A percentile compares a stretch with the other conserved stretches of the same genome.
These are phyloP conservation scores for Cotesia vestalis DNA, from an alignment of 1,140 invertebrate genomes.

Conservation along the genomic window DNA sequence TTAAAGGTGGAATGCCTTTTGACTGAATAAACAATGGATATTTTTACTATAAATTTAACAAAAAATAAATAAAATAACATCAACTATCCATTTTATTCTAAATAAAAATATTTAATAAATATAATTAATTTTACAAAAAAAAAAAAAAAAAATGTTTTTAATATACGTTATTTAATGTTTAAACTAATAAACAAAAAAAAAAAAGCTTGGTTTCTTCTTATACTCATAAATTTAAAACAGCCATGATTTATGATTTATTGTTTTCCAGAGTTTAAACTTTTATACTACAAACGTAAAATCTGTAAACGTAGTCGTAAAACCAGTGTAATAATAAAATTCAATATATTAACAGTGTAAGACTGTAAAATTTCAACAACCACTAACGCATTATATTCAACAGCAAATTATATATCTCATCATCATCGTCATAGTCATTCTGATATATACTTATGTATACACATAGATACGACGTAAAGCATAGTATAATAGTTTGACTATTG, in stretches of 20 bases:
- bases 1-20: neutral
- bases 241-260: slow-evolving; percentile 8
- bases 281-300: slow-evolving; percentile 1
- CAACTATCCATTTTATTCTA: no score
- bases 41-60: no score
- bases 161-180: slow-evolving; percentile 3
- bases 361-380: no score
- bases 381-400: no score
- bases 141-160: neutral
- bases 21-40: neutral
- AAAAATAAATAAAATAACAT: no score
- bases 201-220: neutral
- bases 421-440: no score
- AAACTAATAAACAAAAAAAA: slow-evolving; percentile 9
- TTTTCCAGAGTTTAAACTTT: neutral
- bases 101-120: no score
- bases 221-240: slow-evolving; percentile 11
- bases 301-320: neutral
- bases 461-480: slow-evolving; percentile 22
- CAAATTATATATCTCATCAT: no score
- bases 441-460: neutral
- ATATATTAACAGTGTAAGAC: no score
- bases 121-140: no score
- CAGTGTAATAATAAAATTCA: neutral
- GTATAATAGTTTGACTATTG: slow-evolving; percentile 37